A percentile compares a stretch with the other conserved stretches of the same genome.
Conservation (phyloP, 2,888 invertebrate genomes). For the Odontomyia ornata region DNA sequence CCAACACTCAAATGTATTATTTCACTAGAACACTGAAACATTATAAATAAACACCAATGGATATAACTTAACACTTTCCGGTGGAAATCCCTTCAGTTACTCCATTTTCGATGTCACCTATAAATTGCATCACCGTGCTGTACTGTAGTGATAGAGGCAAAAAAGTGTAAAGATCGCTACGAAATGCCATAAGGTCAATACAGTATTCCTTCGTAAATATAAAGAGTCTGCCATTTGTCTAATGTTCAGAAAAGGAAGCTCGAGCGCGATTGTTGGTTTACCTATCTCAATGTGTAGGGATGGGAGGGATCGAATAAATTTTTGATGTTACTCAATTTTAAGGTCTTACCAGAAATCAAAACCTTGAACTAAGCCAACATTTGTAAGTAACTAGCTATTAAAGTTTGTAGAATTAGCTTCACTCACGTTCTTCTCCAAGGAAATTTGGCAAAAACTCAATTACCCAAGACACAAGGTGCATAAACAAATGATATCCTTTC, state of each 20-base stretch:
- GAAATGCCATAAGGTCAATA: slow-evolving; percentile 38
- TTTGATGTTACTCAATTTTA: no score
- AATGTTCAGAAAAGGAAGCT: not conserved
- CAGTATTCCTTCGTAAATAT: slow-evolving; percentile 48
- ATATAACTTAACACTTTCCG: slow-evolving; percentile 28
- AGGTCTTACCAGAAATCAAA: no score
- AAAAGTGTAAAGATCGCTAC: slow-evolving; percentile 21
- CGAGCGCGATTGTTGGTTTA: not conserved
- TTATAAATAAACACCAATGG: slow-evolving; percentile 6
- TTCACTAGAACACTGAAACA: no score
- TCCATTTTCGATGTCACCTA: slow-evolving; percentile 43
- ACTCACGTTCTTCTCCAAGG: no score
- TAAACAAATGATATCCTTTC: not conserved
- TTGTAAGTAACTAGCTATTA: no score
- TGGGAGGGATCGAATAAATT: no score
- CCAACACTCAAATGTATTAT: no score
- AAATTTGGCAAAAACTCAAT: no score
- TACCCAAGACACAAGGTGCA: no score
- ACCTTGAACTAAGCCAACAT: no score
- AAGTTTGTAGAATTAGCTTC: no score
- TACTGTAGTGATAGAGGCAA: no score
- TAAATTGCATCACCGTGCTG: slow-evolving; percentile 47
- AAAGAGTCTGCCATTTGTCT: slow-evolving; percentile 39
- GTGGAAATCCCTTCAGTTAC: slow-evolving; percentile 32
- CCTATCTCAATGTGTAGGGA: not conserved